Evolutionary conservation across 2,888 invertebrate species (phyloP).

Genomic region (Drosophila monieri): DNA sequence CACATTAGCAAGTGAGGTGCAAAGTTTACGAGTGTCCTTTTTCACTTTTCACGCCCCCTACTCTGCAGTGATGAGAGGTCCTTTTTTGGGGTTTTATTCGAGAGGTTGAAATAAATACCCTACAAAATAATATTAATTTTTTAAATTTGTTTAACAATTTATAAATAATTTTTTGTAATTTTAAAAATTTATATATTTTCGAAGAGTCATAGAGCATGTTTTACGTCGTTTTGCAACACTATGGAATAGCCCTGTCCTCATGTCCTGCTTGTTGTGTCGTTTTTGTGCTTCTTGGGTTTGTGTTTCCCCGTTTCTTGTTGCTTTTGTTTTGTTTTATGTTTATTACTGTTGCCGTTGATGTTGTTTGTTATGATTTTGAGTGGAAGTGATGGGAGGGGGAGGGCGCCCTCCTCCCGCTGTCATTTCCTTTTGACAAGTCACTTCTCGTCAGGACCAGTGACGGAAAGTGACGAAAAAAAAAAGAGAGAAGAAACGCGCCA

Average conservation of each 20-base stretch:
- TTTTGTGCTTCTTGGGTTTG: background rate
- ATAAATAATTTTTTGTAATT: background rate
- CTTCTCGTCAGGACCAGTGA: background rate
- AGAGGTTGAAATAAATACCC: background rate
- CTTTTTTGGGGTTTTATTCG: background rate
- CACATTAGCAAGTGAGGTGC: conserved; percentile 77
- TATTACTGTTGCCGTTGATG: conserved; percentile 41
- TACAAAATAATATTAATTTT: background rate
- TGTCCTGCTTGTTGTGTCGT: conserved; percentile 5
- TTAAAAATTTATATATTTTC: background rate
- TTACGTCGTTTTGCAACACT: background rate
- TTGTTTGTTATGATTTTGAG: conserved; percentile 57
- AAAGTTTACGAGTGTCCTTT: conserved; percentile 77
- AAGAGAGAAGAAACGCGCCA: background rate
- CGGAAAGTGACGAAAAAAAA: conserved; percentile 4
- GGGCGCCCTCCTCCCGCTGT: background rate
- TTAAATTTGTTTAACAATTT: background rate
- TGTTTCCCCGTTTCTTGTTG: conserved; percentile 7
- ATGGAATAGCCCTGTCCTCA: background rate
- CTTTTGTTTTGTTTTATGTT: conserved; percentile 22
- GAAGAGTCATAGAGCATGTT: background rate
- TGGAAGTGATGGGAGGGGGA: conserved; percentile 24
- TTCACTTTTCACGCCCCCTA: conserved; percentile 11
- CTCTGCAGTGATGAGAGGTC: background rate
- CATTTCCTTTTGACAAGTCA: conserved; percentile 9